phyloP scores from a whole-genome alignment of 2,888 invertebrate genomes.

The Helleia helle region DNA sequence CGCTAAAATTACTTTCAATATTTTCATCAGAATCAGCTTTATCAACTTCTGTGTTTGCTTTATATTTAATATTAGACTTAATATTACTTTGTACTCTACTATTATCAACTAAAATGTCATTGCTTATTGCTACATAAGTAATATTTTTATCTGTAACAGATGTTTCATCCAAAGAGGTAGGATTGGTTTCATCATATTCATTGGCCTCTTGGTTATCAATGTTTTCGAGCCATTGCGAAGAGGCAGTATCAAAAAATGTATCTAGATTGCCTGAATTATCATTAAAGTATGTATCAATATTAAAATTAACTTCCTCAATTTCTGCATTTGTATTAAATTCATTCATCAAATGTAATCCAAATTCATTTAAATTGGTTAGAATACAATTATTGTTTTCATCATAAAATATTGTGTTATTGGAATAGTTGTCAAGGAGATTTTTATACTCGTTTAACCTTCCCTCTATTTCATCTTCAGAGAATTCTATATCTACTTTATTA shows the following conservation, averaged over 20 bases:
- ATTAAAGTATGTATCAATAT: neutral
- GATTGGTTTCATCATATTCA: no score
- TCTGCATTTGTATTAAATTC: neutral
- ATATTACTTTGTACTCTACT: no score
- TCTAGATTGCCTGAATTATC: neutral
- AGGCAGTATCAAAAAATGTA: neutral
- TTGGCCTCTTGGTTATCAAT: neutral
- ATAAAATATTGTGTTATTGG: neutral
- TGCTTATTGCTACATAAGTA: no score
- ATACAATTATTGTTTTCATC: neutral
- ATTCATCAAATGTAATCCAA: neutral
- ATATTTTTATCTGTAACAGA: no score
- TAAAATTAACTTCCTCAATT: neutral
- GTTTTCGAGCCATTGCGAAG: no score
- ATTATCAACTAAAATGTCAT: no score
- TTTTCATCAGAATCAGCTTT: no score
- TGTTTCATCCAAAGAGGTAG: no score
- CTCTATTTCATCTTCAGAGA: neutral
- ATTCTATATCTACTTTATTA: neutral
- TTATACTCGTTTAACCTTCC: neutral
- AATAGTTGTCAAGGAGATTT: neutral
- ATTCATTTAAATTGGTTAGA: conserved; percentile 3
- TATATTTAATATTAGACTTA: no score
- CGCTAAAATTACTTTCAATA: no score
- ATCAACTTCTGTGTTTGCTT: no score